phyloP scores from a whole-genome alignment of 1,140 invertebrate genomes.

The Euura saliciscinereae region DNA sequence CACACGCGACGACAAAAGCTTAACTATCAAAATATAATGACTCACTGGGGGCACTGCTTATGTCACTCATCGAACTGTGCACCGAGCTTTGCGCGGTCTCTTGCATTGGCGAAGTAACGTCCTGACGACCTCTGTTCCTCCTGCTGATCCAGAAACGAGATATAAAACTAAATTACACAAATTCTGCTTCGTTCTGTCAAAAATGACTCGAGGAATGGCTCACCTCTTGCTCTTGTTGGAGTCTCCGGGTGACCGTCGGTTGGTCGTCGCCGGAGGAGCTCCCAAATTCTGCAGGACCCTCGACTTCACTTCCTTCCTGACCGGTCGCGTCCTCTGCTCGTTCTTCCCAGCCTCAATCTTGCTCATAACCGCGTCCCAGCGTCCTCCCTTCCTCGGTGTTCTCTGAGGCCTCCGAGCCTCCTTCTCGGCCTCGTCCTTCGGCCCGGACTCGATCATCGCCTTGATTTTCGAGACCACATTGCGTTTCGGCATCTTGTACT shows the following conservation, averaged over 20 bases:
- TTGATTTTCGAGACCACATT: conserved; percentile 78
- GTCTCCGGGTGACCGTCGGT: conserved; percentile 14
- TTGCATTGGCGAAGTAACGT: conserved; percentile 50
- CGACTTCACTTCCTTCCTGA: conserved; percentile 81
- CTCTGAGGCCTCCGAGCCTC: conserved; percentile 45
- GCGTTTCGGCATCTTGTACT: conserved; percentile 77
- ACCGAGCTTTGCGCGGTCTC: conserved; percentile 58
- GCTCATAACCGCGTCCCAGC: conserved; percentile 82
- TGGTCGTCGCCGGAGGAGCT: conserved; percentile 22
- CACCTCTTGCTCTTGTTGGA: conserved; percentile 18
- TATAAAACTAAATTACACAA: conserved; percentile 25
- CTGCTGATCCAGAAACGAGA: conserved; percentile 26
- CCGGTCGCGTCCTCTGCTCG: conserved; percentile 69
- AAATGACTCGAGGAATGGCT: conserved; percentile 38
- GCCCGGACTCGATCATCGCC: conserved; percentile 66
- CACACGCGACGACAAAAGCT: background rate
- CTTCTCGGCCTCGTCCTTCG: conserved; percentile 54
- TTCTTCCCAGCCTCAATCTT: conserved; percentile 77
- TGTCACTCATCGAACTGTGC: conserved; percentile 57
- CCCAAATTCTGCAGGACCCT: conserved; percentile 64
- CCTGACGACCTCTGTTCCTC: conserved; percentile 48
- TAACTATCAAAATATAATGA: conserved; percentile 19
- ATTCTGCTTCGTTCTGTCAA: conserved; percentile 40
- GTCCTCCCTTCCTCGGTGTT: conserved; percentile 59
- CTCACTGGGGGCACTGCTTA: conserved; percentile 56